Conservation (phyloP, 2,113 vertebrate genomes). For the Loxodonta africana region DNA sequence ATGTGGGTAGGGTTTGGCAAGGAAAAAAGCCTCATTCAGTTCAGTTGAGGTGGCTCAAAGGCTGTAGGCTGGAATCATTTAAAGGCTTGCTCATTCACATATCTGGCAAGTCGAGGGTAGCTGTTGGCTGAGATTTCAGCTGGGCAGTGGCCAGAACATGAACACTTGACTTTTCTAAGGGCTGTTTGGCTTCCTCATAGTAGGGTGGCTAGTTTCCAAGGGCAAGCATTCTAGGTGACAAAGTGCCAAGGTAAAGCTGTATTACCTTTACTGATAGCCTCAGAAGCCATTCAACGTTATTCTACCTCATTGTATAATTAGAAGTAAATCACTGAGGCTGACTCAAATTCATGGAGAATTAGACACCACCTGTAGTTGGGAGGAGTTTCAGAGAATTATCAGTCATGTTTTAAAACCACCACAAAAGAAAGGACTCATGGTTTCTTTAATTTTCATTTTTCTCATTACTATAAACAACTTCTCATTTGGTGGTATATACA, state of each 20-base stretch:
- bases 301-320: constrained; percentile 59
- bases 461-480: background rate
- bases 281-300: constrained; percentile 2
- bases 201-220: background rate
- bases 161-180: constrained; percentile 30
- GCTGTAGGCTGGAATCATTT: background rate
- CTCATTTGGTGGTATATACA: background rate
- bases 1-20: background rate
- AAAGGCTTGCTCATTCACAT: constrained; percentile 17
- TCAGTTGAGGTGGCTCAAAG: background rate
- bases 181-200: background rate
- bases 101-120: constrained; percentile 12
- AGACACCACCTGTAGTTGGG: background rate
- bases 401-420: background rate
- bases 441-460: constrained; percentile 7
- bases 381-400: background rate
- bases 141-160: constrained; percentile 39
- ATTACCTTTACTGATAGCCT: background rate
- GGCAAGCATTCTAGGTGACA: constrained; percentile 48
- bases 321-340: background rate
- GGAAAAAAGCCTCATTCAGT: background rate
- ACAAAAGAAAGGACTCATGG: background rate
- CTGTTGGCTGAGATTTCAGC: constrained; percentile 48
- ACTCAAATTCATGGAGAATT: constrained; percentile 9
- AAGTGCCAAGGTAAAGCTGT: background rate